Evolutionary conservation across 2,113 vertebrate species (phyloP), one percentile per base, ranked within the genome.

Genomic region (Indicator maculatus): DNA sequence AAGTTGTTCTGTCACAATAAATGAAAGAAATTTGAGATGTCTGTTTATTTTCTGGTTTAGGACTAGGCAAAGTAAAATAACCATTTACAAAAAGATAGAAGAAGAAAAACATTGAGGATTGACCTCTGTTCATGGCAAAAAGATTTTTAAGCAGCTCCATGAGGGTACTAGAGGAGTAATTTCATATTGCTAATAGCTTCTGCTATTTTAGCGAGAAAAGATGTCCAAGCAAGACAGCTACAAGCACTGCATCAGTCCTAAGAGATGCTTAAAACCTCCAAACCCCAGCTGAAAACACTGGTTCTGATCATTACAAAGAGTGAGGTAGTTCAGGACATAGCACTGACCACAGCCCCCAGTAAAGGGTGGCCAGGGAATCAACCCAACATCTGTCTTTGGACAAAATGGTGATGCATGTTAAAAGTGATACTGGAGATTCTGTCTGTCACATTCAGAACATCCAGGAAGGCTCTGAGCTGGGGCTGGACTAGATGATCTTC

Each of bases 141-240:
- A 50, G 18, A 26, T 52, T 83, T 86, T 39, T 30, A 60, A 86
- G 75, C 56, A 74, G 72, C 38, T 61, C 38, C 26, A 36, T 36
- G 64, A 59, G 50, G 44, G 39, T n/a, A 58, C 15, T 21, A 39
- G 12, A 65, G 0, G 0, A 88, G 76, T 67, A 14, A 74, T 80
- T 64, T 86, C n/a, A 18, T 7, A 24, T 39, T 16, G 9, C n/a
- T 47, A 26, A 82, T 17, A 83, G 60, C 33, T 89, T 78, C 59
- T 93, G 78, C 70, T 77, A 3, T 69, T 92, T 92, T 89, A 83
- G 59, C 30, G 56, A 93, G 90, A 85, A 72, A 83, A 93, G 78
- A 83, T 47, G 91, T 86, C 75, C 60, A 91, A 89, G 64, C 70
- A 84, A 61, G n/a, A 72, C 70, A 85, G 80, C 80, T 28, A 47